These are phyloP conservation scores for Oplegnathus fasciatus DNA, from an alignment of 2,113 vertebrate species.

Conservation along the genomic window DNA sequence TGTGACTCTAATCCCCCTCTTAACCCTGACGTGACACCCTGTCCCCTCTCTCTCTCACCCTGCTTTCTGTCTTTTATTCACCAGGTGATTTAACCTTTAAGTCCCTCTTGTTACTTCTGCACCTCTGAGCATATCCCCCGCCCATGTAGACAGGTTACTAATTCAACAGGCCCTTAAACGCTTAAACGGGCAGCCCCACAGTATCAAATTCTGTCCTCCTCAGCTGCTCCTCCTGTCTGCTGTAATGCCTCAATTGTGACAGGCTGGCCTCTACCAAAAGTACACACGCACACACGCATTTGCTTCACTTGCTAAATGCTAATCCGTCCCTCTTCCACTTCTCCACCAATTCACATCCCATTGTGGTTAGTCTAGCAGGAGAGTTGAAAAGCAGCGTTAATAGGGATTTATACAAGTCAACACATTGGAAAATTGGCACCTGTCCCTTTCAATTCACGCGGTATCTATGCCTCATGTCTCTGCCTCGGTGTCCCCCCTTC, in stretches of 20 bases:
- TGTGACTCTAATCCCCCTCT: conserved; percentile 68
- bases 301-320: conserved; percentile 52
- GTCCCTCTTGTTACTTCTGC: conserved; percentile 78
- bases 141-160: conserved; percentile 65
- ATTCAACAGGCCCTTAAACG: conserved; percentile 72
- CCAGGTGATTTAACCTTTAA: conserved; percentile 80
- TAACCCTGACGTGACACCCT: conserved; percentile 72
- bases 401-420: conserved; percentile 31
- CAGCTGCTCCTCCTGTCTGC: conserved; percentile 66
- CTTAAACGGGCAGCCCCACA: conserved; percentile 15
- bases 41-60: conserved; percentile 37
- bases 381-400: conserved; percentile 32
- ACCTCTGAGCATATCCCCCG: conserved; percentile 70
- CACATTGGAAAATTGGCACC: no score
- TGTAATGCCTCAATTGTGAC: conserved; percentile 56
- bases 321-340: conserved; percentile 43
- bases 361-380: conserved; percentile 25
- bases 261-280: conserved; percentile 57
- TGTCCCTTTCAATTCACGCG: no score
- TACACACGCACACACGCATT: conserved; percentile 31
- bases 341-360: conserved; percentile 13
- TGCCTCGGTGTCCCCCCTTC: no score
- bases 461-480: no score
- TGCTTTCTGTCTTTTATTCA: conserved; percentile 70
- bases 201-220: conserved; percentile 74